Evolutionary conservation across 2,113 vertebrate species (phyloP).

Genomic region (Archocentrus centrarchus): DNA sequence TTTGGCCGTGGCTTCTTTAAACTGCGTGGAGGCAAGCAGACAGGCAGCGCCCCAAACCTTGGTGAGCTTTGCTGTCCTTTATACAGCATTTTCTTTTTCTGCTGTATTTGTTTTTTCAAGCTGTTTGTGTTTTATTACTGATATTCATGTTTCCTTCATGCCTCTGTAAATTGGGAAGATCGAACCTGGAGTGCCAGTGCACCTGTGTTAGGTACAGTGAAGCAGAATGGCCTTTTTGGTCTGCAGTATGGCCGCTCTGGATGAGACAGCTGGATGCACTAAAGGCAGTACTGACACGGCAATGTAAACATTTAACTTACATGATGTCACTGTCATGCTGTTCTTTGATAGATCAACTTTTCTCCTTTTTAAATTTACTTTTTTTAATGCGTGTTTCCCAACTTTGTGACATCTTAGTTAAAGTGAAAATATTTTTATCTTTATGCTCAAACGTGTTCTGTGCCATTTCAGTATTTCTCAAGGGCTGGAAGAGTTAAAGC

Average conservation of each 20-base stretch:
- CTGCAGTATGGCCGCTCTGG: slow-evolving; percentile 56
- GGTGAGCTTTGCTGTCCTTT: slow-evolving; percentile 74
- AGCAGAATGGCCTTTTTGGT: slow-evolving; percentile 52
- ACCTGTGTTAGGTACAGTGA: slow-evolving; percentile 89
- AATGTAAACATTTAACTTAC: slow-evolving; percentile 9
- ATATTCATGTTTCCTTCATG: slow-evolving; percentile 68
- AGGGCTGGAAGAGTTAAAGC: neutral
- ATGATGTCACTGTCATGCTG: neutral
- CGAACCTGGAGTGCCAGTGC: slow-evolving; percentile 89
- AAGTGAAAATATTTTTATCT: no score
- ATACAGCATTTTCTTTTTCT: no score
- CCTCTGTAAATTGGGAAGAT: slow-evolving; percentile 83
- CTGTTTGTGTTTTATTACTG: slow-evolving; percentile 51
- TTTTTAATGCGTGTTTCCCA: neutral
- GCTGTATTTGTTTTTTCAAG: neutral
- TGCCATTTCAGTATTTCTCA: neutral
- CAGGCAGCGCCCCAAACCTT: slow-evolving; percentile 87
- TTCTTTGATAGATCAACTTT: neutral
- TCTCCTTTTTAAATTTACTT: no score
- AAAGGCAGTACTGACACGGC: neutral
- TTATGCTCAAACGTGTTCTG: no score
- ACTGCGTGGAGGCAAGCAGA: slow-evolving; percentile 89
- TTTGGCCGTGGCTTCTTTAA: slow-evolving; percentile 96
- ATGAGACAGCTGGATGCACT: slow-evolving; percentile 39
- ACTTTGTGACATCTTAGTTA: neutral